These are phyloP conservation scores for Toxotes jaculatrix DNA, from an alignment of 2,113 vertebrate species.

Conservation along the genomic window DNA sequence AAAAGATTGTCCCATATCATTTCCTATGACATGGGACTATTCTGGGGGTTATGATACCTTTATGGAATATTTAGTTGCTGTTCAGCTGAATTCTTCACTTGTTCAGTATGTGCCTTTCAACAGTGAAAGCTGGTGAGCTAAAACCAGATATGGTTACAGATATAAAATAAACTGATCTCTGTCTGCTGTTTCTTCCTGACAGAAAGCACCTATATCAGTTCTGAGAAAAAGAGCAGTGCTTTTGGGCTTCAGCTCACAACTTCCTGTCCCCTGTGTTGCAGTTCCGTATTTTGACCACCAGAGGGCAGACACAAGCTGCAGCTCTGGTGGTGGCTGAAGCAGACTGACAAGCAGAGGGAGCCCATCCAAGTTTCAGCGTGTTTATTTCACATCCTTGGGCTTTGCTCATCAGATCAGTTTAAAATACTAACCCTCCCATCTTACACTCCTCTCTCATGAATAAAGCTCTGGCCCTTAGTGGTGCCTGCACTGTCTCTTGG, in stretches of 20 bases:
- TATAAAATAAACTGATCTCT: no score
- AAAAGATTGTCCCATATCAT: no score
- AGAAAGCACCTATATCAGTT: background rate
- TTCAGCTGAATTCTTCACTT: no score
- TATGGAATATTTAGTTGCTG: no score
- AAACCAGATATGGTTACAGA: no score
- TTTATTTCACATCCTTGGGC: conserved; percentile 71
- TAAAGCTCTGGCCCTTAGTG: conserved; percentile 71
- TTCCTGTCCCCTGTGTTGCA: conserved; percentile 18
- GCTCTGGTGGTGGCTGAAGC: background rate
- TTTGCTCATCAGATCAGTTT: conserved; percentile 72
- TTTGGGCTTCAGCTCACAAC: background rate
- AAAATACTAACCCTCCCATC: conserved; percentile 67
- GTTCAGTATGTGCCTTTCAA: no score
- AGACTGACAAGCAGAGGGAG: background rate
- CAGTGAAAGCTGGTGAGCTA: no score
- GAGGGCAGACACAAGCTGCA: conserved; percentile 71
- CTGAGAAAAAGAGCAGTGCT: background rate
- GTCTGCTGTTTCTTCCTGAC: background rate
- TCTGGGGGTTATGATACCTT: no score
- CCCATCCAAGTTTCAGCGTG: conserved; percentile 37
- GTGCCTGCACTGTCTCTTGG: conserved; percentile 56
- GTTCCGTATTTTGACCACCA: conserved; percentile 52
- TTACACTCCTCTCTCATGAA: conserved; percentile 69
- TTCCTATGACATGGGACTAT: no score